These are phyloP conservation scores for Brachionus asplanchnoidis DNA, from an alignment of 1,140 invertebrate genomes.

Conservation along the genomic window DNA sequence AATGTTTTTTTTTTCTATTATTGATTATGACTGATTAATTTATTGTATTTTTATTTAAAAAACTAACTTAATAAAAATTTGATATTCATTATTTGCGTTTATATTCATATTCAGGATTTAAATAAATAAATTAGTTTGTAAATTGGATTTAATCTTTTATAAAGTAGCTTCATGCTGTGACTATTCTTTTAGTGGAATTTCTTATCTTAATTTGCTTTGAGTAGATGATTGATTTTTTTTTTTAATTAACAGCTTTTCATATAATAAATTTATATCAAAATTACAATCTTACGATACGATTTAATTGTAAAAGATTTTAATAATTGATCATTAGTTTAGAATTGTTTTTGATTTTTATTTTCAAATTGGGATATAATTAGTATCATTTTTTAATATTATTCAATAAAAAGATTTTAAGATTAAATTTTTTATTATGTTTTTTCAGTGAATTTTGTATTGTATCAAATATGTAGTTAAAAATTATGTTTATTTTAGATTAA, in stretches of 20 bases:
- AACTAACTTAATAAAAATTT: not conserved
- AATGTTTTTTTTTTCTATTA: not conserved
- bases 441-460: no score
- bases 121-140: not conserved
- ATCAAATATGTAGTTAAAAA: no score
- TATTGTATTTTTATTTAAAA: not conserved
- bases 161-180: not conserved
- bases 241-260: not conserved
- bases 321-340: no score
- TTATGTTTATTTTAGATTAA: no score
- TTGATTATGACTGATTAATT: not conserved
- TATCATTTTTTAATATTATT: no score
- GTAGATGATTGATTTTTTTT: not conserved
- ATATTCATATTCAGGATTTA: not conserved
- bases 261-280: not conserved
- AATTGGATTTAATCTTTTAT: not conserved
- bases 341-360: no score
- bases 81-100: not conserved
- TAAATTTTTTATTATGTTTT: no score
- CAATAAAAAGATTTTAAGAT: no score
- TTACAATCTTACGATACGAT: not conserved
- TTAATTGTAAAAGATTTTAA: not conserved
- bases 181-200: not conserved
- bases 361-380: no score
- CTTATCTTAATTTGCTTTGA: not conserved